phyloP scores from a whole-genome alignment of 92 coral and sea anemone genomes.

The Palythoa grandis region DNA sequence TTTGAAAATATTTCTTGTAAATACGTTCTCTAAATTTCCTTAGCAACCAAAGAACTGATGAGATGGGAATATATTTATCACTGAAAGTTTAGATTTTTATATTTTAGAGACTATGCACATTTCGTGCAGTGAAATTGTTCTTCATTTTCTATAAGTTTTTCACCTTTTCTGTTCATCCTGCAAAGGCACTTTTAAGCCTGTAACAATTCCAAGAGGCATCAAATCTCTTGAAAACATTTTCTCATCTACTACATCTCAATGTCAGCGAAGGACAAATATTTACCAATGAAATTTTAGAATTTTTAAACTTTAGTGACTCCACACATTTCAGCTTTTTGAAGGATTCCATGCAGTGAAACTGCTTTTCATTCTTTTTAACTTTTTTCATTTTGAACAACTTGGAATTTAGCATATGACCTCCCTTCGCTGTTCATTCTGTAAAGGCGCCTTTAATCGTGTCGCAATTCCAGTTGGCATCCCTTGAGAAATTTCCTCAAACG shows the following conservation, averaged over 20 bases:
- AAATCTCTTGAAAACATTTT: not conserved
- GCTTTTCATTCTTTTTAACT: not conserved
- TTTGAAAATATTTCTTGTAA: too few relatives aligned
- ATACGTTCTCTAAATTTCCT: too few relatives aligned
- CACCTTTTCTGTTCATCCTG: not conserved
- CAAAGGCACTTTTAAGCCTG: not conserved
- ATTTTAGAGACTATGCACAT: too few relatives aligned
- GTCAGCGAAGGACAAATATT: not conserved
- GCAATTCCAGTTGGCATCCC: conserved; percentile 28
- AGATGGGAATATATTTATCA: too few relatives aligned
- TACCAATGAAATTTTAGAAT: too few relatives aligned
- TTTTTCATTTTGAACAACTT: not conserved
- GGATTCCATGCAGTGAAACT: not conserved
- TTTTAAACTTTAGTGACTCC: too few relatives aligned
- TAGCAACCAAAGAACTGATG: too few relatives aligned
- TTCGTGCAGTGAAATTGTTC: too few relatives aligned
- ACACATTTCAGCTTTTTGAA: not conserved
- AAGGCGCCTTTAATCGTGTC: conserved; percentile 14
- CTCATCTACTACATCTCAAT: not conserved
- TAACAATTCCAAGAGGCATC: conserved; percentile 16
- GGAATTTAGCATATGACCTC: conserved; percentile 49
- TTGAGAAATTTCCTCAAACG: not conserved
- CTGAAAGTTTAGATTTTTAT: too few relatives aligned
- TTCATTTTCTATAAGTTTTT: too few relatives aligned
- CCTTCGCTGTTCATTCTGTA: conserved; percentile 22